phyloP scores from a whole-genome alignment of 2,888 invertebrate species.

The Pinctada fucata region DNA sequence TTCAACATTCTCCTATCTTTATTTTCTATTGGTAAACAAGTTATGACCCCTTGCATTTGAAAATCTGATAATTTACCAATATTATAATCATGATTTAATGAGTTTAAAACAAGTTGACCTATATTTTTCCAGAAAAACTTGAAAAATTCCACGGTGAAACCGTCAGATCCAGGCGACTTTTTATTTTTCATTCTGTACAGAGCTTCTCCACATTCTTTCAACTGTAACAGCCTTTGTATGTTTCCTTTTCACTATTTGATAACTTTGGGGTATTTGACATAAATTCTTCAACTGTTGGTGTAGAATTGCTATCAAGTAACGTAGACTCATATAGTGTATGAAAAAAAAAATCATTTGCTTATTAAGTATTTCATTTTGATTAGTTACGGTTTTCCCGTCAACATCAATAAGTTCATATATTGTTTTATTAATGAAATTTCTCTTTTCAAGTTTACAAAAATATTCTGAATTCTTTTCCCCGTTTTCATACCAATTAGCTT shows the following conservation, averaged over 20 bases:
- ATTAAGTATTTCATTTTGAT: too few relatives aligned
- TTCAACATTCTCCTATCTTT: constrained; percentile 27
- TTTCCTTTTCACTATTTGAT: background rate
- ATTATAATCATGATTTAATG: constrained; percentile 19
- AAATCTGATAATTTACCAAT: constrained; percentile 10
- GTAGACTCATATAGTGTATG: too few relatives aligned
- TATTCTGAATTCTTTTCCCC: constrained; percentile 9
- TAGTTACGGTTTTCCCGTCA: too few relatives aligned
- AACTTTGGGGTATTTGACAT: background rate
- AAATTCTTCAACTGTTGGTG: too few relatives aligned
- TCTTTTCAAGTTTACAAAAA: background rate
- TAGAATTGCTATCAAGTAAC: too few relatives aligned
- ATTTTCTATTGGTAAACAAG: constrained; percentile 23
- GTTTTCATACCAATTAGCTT: background rate
- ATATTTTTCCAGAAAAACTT: constrained; percentile 34
- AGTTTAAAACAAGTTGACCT: constrained; percentile 9
- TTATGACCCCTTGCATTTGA: constrained; percentile 30
- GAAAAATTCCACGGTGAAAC: constrained; percentile 32
- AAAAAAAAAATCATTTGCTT: too few relatives aligned
- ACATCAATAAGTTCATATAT: background rate
- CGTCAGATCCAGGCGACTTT: constrained; percentile 26
- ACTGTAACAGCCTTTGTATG: background rate
- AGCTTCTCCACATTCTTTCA: background rate
- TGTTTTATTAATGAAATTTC: too few relatives aligned
- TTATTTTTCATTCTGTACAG: constrained; percentile 27